Percentiles rank a stretch among this genome's conserved stretches.
phyloP scores from a whole-genome alignment of 2,113 vertebrate species.

The Camelus bactrianus region DNA sequence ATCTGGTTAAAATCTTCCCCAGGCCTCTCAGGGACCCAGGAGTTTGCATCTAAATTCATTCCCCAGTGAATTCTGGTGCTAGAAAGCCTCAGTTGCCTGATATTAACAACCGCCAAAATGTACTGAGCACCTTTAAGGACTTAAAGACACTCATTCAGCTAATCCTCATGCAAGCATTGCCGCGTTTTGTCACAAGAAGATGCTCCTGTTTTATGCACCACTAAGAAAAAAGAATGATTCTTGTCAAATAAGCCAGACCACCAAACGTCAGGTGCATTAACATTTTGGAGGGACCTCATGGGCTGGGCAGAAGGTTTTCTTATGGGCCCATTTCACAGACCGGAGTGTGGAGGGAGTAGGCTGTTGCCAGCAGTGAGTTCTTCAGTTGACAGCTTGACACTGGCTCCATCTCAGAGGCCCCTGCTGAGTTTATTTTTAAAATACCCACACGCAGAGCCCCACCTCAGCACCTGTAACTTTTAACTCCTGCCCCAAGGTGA shows the following conservation, averaged over 20 bases:
- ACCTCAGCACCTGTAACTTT: neutral
- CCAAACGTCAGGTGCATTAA: neutral
- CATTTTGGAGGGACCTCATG: neutral
- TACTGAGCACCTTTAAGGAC: neutral
- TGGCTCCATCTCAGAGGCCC: neutral
- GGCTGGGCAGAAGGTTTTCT: no score
- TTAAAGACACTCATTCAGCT: neutral
- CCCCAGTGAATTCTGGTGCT: neutral
- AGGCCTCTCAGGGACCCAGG: neutral
- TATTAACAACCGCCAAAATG: neutral
- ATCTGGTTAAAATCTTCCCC: neutral
- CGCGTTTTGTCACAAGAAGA: neutral
- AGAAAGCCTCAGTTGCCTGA: neutral
- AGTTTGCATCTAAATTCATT: no score
- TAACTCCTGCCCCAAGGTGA: neutral
- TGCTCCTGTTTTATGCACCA: neutral
- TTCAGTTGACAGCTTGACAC: neutral
- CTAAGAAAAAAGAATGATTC: neutral
- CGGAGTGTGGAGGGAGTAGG: neutral
- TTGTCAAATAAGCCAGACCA: neutral
- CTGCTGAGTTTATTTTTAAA: neutral
- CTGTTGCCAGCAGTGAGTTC: neutral
- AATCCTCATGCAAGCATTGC: neutral
- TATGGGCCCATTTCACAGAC: no score
- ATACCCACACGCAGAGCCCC: neutral